These are phyloP conservation scores for Pogonocherus hispidulus DNA, from an alignment of 2,888 invertebrate genomes.

Conservation along the genomic window DNA sequence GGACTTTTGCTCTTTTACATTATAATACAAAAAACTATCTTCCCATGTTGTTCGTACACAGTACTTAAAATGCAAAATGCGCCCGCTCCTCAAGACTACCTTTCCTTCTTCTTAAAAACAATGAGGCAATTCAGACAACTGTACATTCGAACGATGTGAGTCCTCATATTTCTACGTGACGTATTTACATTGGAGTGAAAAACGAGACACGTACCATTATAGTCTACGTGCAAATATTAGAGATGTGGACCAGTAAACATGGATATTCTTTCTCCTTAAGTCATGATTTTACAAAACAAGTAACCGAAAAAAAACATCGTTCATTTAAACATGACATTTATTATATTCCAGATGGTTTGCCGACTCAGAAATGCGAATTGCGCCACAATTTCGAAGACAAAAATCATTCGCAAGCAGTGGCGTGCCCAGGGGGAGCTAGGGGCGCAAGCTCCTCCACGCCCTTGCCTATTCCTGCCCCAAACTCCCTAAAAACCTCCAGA, in stretches of 20 bases:
- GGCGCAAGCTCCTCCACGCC: no score
- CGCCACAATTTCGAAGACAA: no score
- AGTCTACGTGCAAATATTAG: constrained; percentile 26
- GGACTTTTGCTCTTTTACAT: no score
- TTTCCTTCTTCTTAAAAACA: constrained; percentile 19
- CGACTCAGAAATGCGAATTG: no score
- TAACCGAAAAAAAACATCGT: no score
- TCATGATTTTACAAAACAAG: background rate
- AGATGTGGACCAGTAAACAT: constrained; percentile 16
- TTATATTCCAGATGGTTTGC: no score
- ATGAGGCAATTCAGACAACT: constrained; percentile 36
- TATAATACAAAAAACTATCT: background rate
- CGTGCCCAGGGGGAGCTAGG: no score
- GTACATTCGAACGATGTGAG: constrained; percentile 36
- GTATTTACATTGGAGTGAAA: constrained; percentile 35
- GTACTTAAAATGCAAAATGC: constrained; percentile 13
- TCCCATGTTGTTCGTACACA: background rate
- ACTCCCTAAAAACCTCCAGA: no score
- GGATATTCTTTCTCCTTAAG: constrained; percentile 4
- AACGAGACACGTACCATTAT: constrained; percentile 34
- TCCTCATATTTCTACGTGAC: constrained; percentile 37
- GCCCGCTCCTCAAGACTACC: constrained; percentile 3
- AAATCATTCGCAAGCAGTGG: no score
- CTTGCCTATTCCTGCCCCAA: no score
- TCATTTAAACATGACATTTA: no score